Evolutionary conservation across 2,888 invertebrate species (phyloP), one percentile per base, ranked within the genome.

Genomic region (Netelia melanura): DNA sequence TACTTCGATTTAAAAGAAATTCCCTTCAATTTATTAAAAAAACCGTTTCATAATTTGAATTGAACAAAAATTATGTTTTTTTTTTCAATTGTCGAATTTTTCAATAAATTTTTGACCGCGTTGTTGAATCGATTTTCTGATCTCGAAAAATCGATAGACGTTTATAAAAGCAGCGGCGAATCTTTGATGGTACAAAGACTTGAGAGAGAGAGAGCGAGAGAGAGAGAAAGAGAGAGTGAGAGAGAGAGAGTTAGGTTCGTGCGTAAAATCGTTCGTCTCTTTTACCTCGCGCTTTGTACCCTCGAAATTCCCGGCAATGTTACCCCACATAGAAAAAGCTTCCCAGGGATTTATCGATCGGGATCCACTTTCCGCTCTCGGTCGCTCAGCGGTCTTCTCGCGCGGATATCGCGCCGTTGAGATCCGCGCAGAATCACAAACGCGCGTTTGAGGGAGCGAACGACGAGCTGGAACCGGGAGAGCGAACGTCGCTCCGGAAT

Each of bases 301-400:
- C 23, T 68, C 67, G 25, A 58, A 70, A 75, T 75, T 17, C 43
- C 52, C 75, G 52, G 1, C 80, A 71, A 64, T 58, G 3, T n/a
- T 8, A 25, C 6, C 52, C 2, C 17, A 56, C n/a, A 23, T 25
- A 62, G 48, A 61, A 61, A 25, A 17, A 62, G 65, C 21, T 81
- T 81, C 71, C 23, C 70, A 44, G 76, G 65, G 80, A 76, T 81
- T 84, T 81, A 84, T 84, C 84, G 81, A 72, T 72, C 23, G 25
- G 65, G 48, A 52, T 74, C 67, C 44, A 64, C 61, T 54, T 21
- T 44, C 64, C 64, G 21, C 21, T 44, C 21, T 77, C 56, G 54
- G 21, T 52, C 23, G 38, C 58, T 14, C 44, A 8, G 10, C 14
- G 14, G 30, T 11, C 8, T 44, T 62, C n/a, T 56, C 68, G 67